Conservation (phyloP, 2,797 vertebrate species). For the Ficedula albicollis region DNA sequence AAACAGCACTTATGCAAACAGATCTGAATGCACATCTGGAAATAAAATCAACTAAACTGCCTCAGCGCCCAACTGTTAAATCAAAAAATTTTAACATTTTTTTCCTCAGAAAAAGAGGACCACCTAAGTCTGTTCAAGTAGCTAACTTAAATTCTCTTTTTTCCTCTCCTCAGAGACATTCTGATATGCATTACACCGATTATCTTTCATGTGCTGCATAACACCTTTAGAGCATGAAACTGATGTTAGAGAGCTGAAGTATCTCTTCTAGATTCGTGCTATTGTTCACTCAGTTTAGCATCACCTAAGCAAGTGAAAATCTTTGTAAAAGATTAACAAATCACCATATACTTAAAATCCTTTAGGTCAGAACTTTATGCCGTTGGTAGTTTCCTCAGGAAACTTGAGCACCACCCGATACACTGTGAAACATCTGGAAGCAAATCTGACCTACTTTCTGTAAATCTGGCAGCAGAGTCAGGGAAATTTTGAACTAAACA, state of each 20-base stretch:
- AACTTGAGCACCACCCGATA: background rate
- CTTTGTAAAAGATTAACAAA: background rate
- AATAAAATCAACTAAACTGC: background rate
- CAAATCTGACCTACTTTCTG: background rate
- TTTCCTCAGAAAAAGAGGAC: background rate
- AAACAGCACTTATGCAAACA: background rate
- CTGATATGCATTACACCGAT: background rate
- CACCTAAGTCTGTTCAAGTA: background rate
- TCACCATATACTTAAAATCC: background rate
- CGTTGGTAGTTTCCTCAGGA: background rate
- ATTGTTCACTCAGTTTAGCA: background rate
- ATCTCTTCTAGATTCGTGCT: background rate
- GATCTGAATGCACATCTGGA: background rate
- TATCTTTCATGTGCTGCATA: background rate
- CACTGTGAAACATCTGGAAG: background rate
- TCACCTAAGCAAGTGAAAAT: background rate
- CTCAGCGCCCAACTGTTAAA: background rate
- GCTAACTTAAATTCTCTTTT: background rate
- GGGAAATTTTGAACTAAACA: background rate
- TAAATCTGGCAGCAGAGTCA: background rate
- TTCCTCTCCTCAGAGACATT: background rate
- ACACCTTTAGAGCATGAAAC: background rate
- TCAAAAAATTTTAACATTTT: background rate
- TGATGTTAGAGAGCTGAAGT: background rate
- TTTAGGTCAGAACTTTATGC: background rate